These are phyloP conservation scores for Perccottus glenii DNA, from an alignment of 2,113 vertebrate species.

Conservation along the genomic window DNA sequence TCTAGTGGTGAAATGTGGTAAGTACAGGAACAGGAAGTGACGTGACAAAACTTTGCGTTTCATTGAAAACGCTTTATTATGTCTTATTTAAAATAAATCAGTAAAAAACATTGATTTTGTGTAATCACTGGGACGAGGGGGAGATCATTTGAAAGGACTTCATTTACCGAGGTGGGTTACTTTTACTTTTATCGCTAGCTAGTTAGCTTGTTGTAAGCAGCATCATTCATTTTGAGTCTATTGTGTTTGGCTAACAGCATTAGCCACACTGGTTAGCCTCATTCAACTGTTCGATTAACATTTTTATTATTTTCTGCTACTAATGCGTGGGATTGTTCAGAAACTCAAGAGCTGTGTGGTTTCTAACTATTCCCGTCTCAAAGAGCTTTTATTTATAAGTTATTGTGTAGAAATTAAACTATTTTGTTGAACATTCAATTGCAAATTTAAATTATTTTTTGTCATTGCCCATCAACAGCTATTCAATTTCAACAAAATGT, in stretches of 20 bases:
- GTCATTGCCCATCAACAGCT: no score
- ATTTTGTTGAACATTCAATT: no score
- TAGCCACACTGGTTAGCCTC: constrained; percentile 23
- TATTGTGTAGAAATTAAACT: no score
- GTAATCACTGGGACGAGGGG: rapidly evolving
- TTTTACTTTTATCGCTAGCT: neutral
- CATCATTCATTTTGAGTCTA: neutral
- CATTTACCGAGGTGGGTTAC: constrained; percentile 9
- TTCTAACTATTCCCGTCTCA: no score
- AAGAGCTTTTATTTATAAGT: no score
- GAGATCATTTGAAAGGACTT: neutral
- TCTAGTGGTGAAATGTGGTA: constrained; percentile 14
- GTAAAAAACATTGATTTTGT: neutral
- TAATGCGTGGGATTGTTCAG: neutral
- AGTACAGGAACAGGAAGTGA: constrained; percentile 37
- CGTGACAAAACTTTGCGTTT: constrained; percentile 9
- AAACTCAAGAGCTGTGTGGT: no score
- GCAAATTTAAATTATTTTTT: no score
- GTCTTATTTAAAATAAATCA: constrained; percentile 17
- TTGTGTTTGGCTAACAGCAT: constrained; percentile 19
- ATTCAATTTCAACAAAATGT: no score
- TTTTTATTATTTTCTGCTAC: neutral
- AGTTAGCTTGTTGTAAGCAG: constrained; percentile 1
- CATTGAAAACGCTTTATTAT: constrained; percentile 17
- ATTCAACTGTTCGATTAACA: neutral